A percentile compares a stretch with the other conserved stretches of the same genome.
Evolutionary conservation across 2,888 invertebrate genomes (phyloP).

Genomic region (Heliconius aoede): DNA sequence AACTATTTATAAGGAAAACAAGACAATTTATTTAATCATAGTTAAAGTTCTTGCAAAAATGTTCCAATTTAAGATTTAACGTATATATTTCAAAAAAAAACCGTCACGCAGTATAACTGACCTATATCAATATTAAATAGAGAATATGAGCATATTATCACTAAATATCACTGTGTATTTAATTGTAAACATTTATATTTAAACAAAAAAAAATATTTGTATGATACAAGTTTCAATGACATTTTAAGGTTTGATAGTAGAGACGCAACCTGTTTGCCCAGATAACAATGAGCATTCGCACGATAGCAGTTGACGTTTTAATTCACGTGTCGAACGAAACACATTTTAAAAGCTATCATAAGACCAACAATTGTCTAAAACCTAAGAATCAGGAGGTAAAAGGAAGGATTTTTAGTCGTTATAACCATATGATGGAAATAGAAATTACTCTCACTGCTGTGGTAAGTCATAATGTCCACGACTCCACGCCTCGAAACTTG

Average conservation of each 20-base stretch:
- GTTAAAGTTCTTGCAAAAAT: not conserved
- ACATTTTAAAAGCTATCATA: not conserved
- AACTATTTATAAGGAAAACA: not conserved
- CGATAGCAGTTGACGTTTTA: not conserved
- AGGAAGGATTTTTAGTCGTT: no score
- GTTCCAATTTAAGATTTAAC: not conserved
- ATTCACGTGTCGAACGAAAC: not conserved
- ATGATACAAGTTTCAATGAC: not conserved
- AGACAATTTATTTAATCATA: not conserved
- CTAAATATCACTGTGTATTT: not conserved
- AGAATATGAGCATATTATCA: not conserved
- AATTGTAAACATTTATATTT: not conserved
- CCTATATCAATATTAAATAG: no score
- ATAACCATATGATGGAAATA: no score
- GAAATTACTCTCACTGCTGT: no score
- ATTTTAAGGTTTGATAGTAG: not conserved
- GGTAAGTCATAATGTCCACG: no score
- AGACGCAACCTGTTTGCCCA: not conserved
- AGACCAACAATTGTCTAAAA: no score
- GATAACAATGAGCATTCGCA: not conserved
- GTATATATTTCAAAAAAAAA: not conserved
- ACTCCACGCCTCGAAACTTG: not conserved
- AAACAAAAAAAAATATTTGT: not conserved
- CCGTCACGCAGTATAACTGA: no score
- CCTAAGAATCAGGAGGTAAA: no score